Conservation (phyloP, 2,113 vertebrate genomes). For the Psittacula cyanocephala region DNA sequence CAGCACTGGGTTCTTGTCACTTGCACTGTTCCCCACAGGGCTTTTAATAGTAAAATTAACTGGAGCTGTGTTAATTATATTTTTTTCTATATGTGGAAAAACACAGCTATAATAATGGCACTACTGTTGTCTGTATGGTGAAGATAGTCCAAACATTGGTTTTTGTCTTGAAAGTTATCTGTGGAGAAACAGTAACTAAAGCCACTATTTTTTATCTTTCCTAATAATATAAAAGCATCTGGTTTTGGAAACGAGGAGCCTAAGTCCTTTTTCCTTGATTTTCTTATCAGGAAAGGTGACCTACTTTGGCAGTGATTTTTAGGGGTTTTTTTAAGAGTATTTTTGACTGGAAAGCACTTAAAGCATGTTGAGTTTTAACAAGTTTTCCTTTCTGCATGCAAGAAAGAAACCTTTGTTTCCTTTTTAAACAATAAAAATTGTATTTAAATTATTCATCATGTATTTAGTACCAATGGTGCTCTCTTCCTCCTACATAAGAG, state of each 20-base stretch:
- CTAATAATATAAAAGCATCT: not conserved
- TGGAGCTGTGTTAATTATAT: not conserved
- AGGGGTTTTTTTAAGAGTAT: not conserved
- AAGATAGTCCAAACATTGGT: not conserved
- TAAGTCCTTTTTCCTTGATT: not conserved
- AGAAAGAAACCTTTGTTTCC: not conserved
- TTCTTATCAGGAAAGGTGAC: not conserved
- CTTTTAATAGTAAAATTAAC: slow-evolving; percentile 12
- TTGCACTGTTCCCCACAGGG: not conserved
- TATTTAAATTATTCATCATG: not conserved
- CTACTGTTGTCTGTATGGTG: not conserved
- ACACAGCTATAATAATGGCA: not conserved
- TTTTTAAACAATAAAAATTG: not conserved
- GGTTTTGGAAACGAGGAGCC: not conserved
- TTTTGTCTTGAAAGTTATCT: not conserved
- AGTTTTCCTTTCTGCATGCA: not conserved
- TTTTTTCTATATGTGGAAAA: not conserved
- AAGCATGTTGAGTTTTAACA: not conserved
- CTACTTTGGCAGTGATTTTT: not conserved
- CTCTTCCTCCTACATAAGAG: not conserved
- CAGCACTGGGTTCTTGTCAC: not conserved
- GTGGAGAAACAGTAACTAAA: not conserved
- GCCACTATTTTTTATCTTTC: not conserved
- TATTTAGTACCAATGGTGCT: not conserved
- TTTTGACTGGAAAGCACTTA: not conserved